These are phyloP conservation scores for Catagonus wagneri DNA, from an alignment of 2,113 vertebrate species.

Conservation along the genomic window DNA sequence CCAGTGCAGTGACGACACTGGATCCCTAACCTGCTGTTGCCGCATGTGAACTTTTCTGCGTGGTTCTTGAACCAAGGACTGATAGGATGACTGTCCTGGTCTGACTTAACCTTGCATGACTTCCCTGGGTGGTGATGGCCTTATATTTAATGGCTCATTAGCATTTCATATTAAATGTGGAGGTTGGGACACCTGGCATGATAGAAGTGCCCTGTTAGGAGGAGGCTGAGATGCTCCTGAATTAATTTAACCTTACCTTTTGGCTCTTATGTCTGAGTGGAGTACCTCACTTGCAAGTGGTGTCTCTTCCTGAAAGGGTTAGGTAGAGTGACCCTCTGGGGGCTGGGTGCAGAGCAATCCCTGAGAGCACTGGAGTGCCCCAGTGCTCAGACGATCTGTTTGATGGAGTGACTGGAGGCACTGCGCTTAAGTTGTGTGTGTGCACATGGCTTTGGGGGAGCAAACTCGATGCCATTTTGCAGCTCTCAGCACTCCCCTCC, in stretches of 20 bases:
- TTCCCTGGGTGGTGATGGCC: background rate
- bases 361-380: no score
- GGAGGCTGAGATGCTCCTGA: background rate
- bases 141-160: background rate
- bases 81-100: background rate
- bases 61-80: conserved; percentile 1
- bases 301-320: background rate
- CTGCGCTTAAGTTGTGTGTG: background rate
- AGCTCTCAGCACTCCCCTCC: background rate
- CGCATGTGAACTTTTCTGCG: no score
- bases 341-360: background rate
- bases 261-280: background rate
- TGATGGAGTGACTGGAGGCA: background rate
- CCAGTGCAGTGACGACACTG: no score
- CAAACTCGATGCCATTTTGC: background rate
- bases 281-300: background rate
- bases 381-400: background rate
- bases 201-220: background rate
- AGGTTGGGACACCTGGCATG: background rate
- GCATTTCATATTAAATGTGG: background rate
- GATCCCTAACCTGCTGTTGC: no score
- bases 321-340: background rate
- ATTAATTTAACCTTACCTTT: background rate
- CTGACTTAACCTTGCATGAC: background rate
- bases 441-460: background rate